Percentiles rank a stretch among this genome's conserved stretches.
These are phyloP conservation scores for Tachina lurida DNA, from an alignment of 2,888 invertebrate species.

Conservation along the genomic window DNA sequence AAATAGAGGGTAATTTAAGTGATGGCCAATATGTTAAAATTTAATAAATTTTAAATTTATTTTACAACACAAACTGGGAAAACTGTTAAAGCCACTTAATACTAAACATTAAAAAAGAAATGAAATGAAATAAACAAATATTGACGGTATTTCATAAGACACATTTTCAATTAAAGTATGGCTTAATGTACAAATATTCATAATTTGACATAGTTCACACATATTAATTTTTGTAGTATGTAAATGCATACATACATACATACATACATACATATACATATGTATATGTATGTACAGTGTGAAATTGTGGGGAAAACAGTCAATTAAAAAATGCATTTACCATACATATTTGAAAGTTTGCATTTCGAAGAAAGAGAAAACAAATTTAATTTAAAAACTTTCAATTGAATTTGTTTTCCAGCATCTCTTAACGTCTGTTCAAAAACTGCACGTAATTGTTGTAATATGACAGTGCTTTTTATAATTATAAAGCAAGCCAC, in stretches of 20 bases:
- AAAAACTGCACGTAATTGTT: neutral
- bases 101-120: neutral
- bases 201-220: neutral
- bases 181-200: neutral
- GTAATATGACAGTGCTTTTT: neutral
- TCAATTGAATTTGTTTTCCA: constrained; percentile 37
- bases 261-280: too few relatives aligned
- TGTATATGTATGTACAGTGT: too few relatives aligned
- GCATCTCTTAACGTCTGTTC: constrained; percentile 13
- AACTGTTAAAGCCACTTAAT: constrained; percentile 12
- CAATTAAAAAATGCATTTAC: constrained; percentile 11
- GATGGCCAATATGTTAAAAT: constrained; percentile 63
- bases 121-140: constrained; percentile 19
- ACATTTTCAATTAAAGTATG: neutral
- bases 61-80: constrained; percentile 18
- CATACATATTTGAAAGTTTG: neutral
- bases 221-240: neutral
- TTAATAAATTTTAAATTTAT: constrained; percentile 57
- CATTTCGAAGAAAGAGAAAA: constrained; percentile 20
- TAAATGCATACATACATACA: neutral
- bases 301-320: neutral
- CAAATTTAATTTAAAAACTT: constrained; percentile 29
- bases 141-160: neutral
- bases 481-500: too few relatives aligned
- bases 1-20: constrained; percentile 56